Evolutionary conservation across 2,888 invertebrate genomes (phyloP).

Genomic region (Sympetrum striolatum): DNA sequence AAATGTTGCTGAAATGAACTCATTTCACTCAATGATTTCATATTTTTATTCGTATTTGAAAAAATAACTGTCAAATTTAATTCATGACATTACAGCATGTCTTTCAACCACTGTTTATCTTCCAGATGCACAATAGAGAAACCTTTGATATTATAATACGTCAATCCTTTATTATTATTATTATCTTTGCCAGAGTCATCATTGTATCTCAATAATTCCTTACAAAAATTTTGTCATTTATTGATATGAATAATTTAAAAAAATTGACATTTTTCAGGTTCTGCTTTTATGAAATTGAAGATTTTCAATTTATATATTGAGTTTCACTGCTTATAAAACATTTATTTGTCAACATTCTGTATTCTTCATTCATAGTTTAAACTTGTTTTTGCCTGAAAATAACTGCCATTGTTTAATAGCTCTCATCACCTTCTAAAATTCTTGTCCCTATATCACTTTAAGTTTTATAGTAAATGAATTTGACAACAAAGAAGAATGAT

Average conservation of each 20-base stretch:
- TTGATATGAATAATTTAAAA: background rate
- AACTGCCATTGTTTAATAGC: background rate
- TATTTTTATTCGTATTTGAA: background rate
- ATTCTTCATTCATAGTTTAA: background rate
- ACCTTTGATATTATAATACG: background rate
- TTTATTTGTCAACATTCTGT: background rate
- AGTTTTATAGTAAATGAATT: background rate
- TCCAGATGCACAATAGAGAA: background rate
- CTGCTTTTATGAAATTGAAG: background rate
- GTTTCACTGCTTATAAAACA: background rate
- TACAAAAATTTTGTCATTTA: background rate
- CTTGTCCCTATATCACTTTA: background rate
- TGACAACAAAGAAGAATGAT: background rate
- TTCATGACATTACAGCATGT: background rate
- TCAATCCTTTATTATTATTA: background rate
- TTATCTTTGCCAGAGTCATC: background rate
- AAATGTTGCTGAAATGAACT: no score
- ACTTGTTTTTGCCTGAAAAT: background rate
- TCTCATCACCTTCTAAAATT: background rate
- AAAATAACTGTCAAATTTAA: background rate
- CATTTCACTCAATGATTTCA: no score
- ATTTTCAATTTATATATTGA: background rate
- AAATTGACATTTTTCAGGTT: background rate
- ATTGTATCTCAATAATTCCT: background rate
- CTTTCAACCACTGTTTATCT: background rate